A percentile compares a stretch with the other conserved stretches of the same genome.
Evolutionary conservation across 2,113 vertebrate genomes (phyloP).

Genomic region (Zapus hudsonius): DNA sequence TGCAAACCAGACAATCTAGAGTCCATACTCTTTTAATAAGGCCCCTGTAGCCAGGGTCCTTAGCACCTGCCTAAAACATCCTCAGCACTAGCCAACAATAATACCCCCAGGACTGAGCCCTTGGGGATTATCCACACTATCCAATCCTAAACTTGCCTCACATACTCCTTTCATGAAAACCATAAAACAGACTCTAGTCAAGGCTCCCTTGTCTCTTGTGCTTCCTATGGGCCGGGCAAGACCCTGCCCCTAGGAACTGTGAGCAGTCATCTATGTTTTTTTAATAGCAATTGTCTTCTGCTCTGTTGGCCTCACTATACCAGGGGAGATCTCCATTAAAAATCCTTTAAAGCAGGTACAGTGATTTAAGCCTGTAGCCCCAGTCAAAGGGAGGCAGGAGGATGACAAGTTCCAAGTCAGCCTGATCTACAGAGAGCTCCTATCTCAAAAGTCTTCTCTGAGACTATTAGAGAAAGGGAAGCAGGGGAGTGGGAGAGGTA

Average conservation of each 20-base stretch:
- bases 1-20: neutral
- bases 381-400: neutral
- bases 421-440: neutral
- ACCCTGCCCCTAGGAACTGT: neutral
- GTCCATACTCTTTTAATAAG: neutral
- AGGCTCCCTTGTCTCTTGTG: neutral
- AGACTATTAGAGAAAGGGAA: neutral
- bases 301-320: neutral
- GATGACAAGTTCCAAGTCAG: neutral
- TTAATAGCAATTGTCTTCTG: neutral
- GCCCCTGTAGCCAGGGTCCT: neutral
- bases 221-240: neutral
- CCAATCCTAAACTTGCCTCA: neutral
- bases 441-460: no score
- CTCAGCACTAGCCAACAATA: neutral
- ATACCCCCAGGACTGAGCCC: neutral
- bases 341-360: neutral
- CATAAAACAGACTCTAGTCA: neutral
- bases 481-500: no score
- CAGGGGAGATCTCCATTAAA: neutral
- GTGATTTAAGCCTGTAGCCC: neutral
- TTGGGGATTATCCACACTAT: neutral
- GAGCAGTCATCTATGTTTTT: neutral
- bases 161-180: neutral
- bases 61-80: neutral